phyloP scores from a whole-genome alignment of 2,888 invertebrate species.

The Coenonympha glycerion region DNA sequence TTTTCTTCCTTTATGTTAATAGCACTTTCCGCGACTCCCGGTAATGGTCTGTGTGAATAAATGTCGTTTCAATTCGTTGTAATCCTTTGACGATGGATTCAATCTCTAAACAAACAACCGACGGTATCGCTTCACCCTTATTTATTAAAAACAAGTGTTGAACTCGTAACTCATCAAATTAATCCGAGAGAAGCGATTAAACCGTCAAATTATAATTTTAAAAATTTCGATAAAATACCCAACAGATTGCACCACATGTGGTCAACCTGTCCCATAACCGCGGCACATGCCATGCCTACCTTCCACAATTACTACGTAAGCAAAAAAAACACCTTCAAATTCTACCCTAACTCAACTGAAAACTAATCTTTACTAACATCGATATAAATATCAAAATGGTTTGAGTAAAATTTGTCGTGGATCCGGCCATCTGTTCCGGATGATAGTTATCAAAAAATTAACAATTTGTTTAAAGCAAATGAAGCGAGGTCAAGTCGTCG shows the following conservation, averaged over 20 bases:
- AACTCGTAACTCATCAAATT: conserved; percentile 54
- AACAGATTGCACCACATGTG: conserved; percentile 73
- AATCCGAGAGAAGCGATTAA: conserved; percentile 49
- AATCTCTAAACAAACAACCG: conserved; percentile 16
- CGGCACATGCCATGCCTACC: conserved; percentile 72
- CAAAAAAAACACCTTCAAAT: conserved; percentile 54
- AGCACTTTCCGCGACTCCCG: conserved; percentile 60
- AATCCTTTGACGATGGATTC: conserved; percentile 11
- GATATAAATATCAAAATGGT: conserved; percentile 30
- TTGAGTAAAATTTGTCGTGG: conserved; percentile 28
- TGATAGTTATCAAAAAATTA: conserved; percentile 75
- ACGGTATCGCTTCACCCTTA: conserved; percentile 39
- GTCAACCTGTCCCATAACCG: conserved; percentile 73
- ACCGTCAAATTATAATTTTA: conserved; percentile 59
- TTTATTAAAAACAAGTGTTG: conserved; percentile 39
- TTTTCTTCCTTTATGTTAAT: conserved; percentile 71
- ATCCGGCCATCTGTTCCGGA: conserved; percentile 68
- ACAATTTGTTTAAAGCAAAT: conserved; percentile 77
- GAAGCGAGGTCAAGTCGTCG: conserved; percentile 65
- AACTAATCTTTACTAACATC: conserved; percentile 24
- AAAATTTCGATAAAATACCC: conserved; percentile 62
- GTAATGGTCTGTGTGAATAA: conserved; percentile 66
- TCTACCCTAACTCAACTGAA: conserved; percentile 20
- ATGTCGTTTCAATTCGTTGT: conserved; percentile 37
- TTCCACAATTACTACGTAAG: conserved; percentile 61